phyloP scores from a whole-genome alignment of 2,113 vertebrate genomes.

The Rhabdomys dilectus region DNA sequence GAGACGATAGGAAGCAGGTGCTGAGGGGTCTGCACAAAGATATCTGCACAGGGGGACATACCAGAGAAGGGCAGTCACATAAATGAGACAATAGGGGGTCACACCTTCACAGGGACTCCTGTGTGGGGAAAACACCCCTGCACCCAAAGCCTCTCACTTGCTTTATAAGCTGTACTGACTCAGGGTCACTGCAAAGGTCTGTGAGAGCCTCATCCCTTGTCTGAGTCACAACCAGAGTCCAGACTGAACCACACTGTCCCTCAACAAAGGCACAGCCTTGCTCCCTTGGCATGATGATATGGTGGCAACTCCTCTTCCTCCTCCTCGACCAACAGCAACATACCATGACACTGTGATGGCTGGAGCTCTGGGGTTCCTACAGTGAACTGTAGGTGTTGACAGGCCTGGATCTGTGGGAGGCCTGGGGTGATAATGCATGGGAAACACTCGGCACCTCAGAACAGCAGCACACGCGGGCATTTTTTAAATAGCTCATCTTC shows the following conservation, averaged over 20 bases:
- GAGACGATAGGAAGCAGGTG: neutral
- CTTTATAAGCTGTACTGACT: neutral
- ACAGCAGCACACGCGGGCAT: neutral
- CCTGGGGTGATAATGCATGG: neutral
- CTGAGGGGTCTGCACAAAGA: neutral
- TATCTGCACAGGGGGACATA: neutral
- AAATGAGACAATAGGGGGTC: fast-evolving
- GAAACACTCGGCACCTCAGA: neutral
- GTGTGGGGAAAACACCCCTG: neutral
- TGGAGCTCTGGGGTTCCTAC: neutral
- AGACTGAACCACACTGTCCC: constrained; percentile 60
- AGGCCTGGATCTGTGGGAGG: neutral
- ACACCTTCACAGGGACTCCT: neutral
- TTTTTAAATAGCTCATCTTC: neutral
- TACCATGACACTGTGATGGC: neutral
- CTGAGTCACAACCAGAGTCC: neutral
- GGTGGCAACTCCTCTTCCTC: neutral
- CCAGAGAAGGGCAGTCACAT: neutral
- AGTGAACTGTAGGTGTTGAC: neutral
- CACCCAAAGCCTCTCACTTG: neutral
- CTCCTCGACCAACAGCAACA: neutral
- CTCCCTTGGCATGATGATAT: neutral
- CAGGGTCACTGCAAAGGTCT: neutral
- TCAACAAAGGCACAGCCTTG: constrained; percentile 4
- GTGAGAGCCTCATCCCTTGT: constrained; percentile 52